Conservation (phyloP, 2,888 invertebrate genomes). For the Microctonus hyperodae region DNA sequence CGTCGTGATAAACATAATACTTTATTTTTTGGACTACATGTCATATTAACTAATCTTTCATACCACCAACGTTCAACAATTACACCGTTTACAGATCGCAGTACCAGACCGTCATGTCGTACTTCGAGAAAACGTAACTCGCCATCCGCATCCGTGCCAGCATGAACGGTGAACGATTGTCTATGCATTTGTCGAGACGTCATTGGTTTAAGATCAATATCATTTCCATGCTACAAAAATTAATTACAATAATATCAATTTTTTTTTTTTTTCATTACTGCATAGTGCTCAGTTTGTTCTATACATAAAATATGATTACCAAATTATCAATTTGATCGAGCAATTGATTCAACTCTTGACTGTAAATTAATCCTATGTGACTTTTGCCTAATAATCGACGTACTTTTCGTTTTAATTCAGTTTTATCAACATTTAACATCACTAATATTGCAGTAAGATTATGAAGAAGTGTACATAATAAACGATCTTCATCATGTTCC, state of each 20-base stretch:
- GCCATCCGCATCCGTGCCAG: conserved; percentile 91
- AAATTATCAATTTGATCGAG: conserved; percentile 93
- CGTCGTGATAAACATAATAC: conserved; percentile 97
- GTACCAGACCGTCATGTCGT: conserved; percentile 91
- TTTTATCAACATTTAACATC: conserved; percentile 86
- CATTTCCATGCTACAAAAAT: conserved; percentile 94
- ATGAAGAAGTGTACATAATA: conserved; percentile 94
- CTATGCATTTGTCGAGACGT: conserved; percentile 95
- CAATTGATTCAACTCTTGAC: conserved; percentile 96
- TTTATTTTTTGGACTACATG: conserved; percentile 98
- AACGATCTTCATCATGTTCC: conserved; percentile 96
- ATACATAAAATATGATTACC: conserved; percentile 75
- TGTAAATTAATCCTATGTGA: conserved; percentile 97
- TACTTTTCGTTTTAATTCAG: conserved; percentile 85
- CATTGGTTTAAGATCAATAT: conserved; percentile 94
- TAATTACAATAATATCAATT: conserved; percentile 27
- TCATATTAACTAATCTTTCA: conserved; percentile 98
- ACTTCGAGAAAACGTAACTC: conserved; percentile 91
- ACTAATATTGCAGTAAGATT: conserved; percentile 96
- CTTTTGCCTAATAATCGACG: conserved; percentile 95
- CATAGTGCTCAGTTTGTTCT: too few relatives aligned
- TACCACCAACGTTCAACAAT: conserved; percentile 99
- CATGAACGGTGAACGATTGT: conserved; percentile 97
- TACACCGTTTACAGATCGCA: conserved; percentile 83
- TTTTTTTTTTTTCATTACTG: neutral